Conservation (phyloP, 2,888 invertebrate species). For the Glomeris marginata region DNA sequence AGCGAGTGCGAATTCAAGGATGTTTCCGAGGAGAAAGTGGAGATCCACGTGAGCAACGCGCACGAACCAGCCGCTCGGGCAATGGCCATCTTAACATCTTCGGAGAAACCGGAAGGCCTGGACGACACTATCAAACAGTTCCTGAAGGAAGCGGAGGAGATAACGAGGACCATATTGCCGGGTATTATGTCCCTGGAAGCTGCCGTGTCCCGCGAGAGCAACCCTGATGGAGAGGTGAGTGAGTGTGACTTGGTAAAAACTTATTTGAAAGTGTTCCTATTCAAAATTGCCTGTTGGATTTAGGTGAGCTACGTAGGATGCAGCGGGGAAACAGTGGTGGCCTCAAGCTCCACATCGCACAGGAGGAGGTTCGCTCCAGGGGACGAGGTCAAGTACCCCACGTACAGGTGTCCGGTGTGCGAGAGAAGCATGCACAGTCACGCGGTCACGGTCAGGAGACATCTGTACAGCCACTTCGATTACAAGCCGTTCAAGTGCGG, state of each 20-base stretch:
- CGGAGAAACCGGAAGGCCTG: slow-evolving; percentile 6
- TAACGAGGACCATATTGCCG: background rate
- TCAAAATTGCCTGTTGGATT: no score
- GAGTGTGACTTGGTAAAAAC: no score
- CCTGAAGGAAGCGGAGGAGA: slow-evolving; percentile 6
- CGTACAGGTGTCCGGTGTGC: slow-evolving; percentile 17
- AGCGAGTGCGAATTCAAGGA: slow-evolving; percentile 9
- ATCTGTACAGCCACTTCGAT: slow-evolving; percentile 16
- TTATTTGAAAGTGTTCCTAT: no score
- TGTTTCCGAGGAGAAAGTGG: slow-evolving; percentile 8
- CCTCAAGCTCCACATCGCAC: background rate
- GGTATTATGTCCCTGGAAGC: background rate
- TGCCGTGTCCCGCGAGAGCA: background rate
- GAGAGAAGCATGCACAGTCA: slow-evolving; percentile 13
- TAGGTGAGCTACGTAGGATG: no score
- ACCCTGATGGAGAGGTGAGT: background rate
- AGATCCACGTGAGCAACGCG: slow-evolving; percentile 2
- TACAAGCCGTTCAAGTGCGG: slow-evolving; percentile 18
- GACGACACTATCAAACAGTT: slow-evolving; percentile 14
- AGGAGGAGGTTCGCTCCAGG: no score
- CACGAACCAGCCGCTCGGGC: slow-evolving; percentile 3
- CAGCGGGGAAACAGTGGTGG: background rate
- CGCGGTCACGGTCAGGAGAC: slow-evolving; percentile 15
- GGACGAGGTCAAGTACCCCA: no score
- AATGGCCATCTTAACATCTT: background rate